Conservation (phyloP, 2,113 vertebrate species). For the Silurus meridionalis region DNA sequence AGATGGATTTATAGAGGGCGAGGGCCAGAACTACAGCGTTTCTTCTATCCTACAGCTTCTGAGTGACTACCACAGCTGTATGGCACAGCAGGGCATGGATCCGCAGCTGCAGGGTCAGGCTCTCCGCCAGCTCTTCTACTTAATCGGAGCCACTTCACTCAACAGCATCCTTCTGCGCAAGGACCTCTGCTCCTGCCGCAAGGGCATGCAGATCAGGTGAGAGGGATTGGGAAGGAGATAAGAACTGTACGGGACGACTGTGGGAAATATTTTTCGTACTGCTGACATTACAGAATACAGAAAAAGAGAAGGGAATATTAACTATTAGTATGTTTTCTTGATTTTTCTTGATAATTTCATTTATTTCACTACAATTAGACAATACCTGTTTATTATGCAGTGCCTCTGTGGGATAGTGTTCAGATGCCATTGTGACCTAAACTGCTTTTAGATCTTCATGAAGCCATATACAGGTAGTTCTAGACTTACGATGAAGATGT, state of each 20-base stretch:
- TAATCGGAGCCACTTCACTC: constrained; percentile 82
- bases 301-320: background rate
- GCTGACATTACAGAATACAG: background rate
- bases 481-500: too few species aligned
- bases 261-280: background rate
- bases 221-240: background rate
- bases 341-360: too few species aligned
- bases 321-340: background rate
- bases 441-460: background rate
- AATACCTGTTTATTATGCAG: background rate
- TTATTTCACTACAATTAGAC: background rate
- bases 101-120: constrained; percentile 81
- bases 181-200: constrained; percentile 97
- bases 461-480: too few species aligned
- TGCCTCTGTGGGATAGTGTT: background rate
- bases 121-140: constrained; percentile 87
- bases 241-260: background rate
- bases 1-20: constrained; percentile 61
- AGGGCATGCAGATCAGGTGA: constrained; percentile 99
- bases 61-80: constrained; percentile 82
- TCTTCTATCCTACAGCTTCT: constrained; percentile 88
- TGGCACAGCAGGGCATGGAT: constrained; percentile 90
- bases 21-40: constrained; percentile 79
- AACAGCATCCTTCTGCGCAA: constrained; percentile 96
- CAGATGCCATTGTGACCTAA: background rate